phyloP scores from a whole-genome alignment of 2,797 vertebrate species.

The Typhlichthys subterraneus region DNA sequence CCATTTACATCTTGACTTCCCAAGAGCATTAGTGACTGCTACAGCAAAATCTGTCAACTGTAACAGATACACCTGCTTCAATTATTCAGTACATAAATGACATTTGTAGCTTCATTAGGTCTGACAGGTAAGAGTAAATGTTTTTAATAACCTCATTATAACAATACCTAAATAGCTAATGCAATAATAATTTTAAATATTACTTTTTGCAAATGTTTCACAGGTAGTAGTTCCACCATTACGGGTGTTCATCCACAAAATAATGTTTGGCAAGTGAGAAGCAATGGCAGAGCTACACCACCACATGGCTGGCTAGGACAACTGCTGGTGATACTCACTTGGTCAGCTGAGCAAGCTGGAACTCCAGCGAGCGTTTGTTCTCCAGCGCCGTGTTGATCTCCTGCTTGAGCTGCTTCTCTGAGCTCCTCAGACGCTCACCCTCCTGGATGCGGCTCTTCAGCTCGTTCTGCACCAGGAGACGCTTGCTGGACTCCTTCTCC shows the following conservation, averaged over 20 bases:
- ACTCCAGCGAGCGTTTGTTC: constrained; percentile 93
- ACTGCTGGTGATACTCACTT: constrained; percentile 79
- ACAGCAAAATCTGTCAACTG: constrained; percentile 3
- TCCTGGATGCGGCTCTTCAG: constrained; percentile 88
- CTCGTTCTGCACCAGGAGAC: constrained; percentile 84
- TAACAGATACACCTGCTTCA: neutral
- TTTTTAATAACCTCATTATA: neutral
- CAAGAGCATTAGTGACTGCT: constrained; percentile 61
- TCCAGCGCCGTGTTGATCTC: constrained; percentile 92
- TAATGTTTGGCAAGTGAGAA: neutral
- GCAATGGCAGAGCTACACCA: neutral
- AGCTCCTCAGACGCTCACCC: constrained; percentile 88
- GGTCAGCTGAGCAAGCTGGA: constrained; percentile 94
- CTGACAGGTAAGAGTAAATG: constrained; percentile 13
- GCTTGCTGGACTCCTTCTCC: constrained; percentile 91
- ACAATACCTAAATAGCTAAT: neutral
- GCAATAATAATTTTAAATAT: neutral
- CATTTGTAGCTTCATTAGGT: too few species aligned
- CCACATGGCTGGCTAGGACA: neutral
- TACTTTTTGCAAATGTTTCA: neutral
- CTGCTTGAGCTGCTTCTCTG: constrained; percentile 97
- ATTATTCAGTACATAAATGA: neutral
- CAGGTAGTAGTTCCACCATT: too few species aligned
- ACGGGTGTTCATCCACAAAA: too few species aligned
- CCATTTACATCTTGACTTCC: constrained; percentile 60